Conservation (phyloP, 2,888 invertebrate species). For the Euplagia quadripunctaria region DNA sequence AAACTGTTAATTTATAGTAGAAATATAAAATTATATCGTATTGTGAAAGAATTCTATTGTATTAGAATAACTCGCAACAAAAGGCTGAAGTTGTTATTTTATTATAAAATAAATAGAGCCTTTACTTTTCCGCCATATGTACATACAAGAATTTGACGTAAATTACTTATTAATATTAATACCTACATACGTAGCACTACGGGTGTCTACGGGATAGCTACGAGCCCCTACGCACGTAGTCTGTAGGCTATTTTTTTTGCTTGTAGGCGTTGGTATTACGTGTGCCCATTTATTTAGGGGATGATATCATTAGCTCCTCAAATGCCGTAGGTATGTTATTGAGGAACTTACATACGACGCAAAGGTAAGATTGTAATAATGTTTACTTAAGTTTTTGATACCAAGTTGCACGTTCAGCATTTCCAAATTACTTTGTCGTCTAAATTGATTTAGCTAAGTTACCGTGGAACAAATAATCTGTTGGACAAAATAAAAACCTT, state of each 20-base stretch:
- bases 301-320: slow-evolving; percentile 1
- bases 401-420: no score
- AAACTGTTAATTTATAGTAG: no score
- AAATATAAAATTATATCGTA: no score
- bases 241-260: slow-evolving; percentile 60
- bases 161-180: slow-evolving; percentile 53
- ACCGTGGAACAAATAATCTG: no score
- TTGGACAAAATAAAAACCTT: no score
- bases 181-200: slow-evolving; percentile 46
- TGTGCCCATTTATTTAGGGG: slow-evolving; percentile 8
- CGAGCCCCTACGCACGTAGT: slow-evolving; percentile 69
- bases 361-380: slow-evolving; percentile 1
- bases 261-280: slow-evolving; percentile 54
- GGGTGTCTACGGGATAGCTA: slow-evolving; percentile 57
- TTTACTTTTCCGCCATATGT: slow-evolving; percentile 34
- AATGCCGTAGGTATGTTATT: not conserved
- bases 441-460: no score
- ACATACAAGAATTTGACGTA: slow-evolving; percentile 22
- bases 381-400: not conserved
- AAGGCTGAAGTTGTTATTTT: no score
- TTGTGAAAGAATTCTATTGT: no score
- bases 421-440: no score
- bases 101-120: slow-evolving; percentile 19
- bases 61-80: no score
- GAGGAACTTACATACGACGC: not conserved